Evolutionary conservation across 2,113 vertebrate genomes (phyloP).

Genomic region (Ameiurus melas): DNA sequence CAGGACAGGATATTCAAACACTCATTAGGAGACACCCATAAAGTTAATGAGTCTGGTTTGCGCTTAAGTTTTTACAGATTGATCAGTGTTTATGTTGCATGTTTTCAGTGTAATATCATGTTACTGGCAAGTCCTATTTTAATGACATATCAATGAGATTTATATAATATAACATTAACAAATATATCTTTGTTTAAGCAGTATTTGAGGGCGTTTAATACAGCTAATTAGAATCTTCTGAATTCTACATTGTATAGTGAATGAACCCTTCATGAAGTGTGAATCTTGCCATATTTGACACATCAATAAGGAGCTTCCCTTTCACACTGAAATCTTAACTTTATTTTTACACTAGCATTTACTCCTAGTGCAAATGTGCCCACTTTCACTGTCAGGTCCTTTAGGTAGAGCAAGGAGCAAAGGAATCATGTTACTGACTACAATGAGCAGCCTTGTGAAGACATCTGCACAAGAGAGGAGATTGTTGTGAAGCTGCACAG

Average conservation of each 20-base stretch:
- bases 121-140: neutral
- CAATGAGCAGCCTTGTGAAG: neutral
- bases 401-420: neutral
- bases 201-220: neutral
- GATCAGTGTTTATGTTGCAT: neutral
- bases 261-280: neutral
- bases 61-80: neutral
- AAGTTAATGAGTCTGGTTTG: slow-evolving; percentile 9
- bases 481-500: neutral
- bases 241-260: neutral
- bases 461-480: neutral
- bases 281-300: neutral
- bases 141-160: neutral
- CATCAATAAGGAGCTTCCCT: neutral
- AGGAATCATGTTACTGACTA: neutral
- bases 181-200: neutral
- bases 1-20: slow-evolving; percentile 38
- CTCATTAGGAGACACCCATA: slow-evolving; percentile 19
- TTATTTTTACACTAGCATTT: neutral
- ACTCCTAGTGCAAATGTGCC: neutral
- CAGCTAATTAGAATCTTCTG: neutral
- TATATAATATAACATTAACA: neutral
- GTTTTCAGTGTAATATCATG: neutral
- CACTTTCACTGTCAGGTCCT: neutral
- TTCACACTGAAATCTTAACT: neutral